Conservation (phyloP, 2,888 invertebrate genomes). For the Micoletzkya japonica region DNA sequence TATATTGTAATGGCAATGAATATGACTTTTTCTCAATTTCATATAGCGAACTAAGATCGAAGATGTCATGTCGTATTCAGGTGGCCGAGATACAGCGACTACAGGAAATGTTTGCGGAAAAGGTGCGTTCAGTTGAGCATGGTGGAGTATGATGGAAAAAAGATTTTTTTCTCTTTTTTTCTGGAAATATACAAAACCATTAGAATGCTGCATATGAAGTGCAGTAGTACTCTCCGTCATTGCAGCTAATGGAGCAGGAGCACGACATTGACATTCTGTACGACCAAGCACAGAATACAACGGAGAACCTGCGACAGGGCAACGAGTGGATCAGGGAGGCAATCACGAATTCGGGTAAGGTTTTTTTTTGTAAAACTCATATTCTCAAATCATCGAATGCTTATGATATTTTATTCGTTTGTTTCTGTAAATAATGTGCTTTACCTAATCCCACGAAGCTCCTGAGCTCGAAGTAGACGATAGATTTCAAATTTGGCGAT, state of each 20-base stretch:
- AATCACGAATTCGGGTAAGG: constrained; percentile 10
- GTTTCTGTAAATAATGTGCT: background rate
- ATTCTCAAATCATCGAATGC: background rate
- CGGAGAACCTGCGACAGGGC: constrained; percentile 92
- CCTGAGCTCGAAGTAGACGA: background rate
- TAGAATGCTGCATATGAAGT: too few species aligned
- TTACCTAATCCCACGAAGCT: background rate
- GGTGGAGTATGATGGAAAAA: background rate
- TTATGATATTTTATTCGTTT: background rate
- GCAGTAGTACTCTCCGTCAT: background rate
- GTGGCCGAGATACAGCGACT: constrained; percentile 92
- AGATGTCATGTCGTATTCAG: constrained; percentile 64
- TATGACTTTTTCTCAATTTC: background rate
- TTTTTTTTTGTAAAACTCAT: background rate
- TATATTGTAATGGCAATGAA: background rate
- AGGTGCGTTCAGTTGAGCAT: constrained; percentile 71
- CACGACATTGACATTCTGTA: constrained; percentile 87
- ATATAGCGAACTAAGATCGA: background rate
- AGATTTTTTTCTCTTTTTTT: too few species aligned
- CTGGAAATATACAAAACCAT: too few species aligned
- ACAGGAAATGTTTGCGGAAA: constrained; percentile 91
- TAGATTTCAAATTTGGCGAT: background rate
- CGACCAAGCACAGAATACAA: constrained; percentile 84
- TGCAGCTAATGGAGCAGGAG: constrained; percentile 71
- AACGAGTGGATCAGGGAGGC: constrained; percentile 91